Evolutionary conservation across 2,888 invertebrate species (phyloP).

Genomic region (Cerceris ruficornis): DNA sequence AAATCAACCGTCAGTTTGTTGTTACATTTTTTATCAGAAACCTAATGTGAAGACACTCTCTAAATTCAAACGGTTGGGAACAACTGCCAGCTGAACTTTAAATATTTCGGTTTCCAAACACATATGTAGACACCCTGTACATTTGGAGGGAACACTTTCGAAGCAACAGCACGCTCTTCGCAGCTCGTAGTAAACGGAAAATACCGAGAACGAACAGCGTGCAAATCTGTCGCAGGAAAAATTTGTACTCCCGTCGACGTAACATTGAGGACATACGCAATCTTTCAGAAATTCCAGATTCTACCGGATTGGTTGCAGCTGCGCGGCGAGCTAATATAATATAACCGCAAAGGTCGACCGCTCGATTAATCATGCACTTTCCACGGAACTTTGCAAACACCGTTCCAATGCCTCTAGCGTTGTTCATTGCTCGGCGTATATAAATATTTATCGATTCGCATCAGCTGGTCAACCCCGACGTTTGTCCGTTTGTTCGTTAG

Average conservation of each 20-base stretch:
- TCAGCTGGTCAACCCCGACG: conserved; percentile 43
- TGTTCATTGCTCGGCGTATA: conserved; percentile 8
- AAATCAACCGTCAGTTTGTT: no score
- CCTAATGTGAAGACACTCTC: no score
- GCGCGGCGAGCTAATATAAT: conserved; percentile 17
- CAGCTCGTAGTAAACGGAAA: no score
- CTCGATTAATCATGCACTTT: conserved; percentile 64
- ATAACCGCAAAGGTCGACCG: conserved; percentile 53
- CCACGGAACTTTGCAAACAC: conserved; percentile 44
- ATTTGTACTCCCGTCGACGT: conserved; percentile 32
- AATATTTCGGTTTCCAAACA: no score
- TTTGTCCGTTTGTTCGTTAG: neutral
- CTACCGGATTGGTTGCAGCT: conserved; percentile 23
- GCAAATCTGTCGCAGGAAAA: conserved; percentile 19
- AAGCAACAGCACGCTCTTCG: no score
- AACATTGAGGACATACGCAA: neutral
- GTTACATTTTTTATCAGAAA: no score
- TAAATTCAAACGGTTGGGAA: no score
- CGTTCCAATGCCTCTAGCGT: conserved; percentile 16
- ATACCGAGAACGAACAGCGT: neutral
- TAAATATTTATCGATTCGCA: conserved; percentile 65
- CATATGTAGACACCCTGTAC: no score
- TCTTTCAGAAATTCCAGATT: conserved; percentile 14
- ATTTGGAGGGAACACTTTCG: no score
- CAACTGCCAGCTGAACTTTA: no score